A percentile compares a stretch with the other conserved stretches of the same genome.
Evolutionary conservation across 2,797 vertebrate genomes (phyloP).

Genomic region (Hypotaenidia philippensis): DNA sequence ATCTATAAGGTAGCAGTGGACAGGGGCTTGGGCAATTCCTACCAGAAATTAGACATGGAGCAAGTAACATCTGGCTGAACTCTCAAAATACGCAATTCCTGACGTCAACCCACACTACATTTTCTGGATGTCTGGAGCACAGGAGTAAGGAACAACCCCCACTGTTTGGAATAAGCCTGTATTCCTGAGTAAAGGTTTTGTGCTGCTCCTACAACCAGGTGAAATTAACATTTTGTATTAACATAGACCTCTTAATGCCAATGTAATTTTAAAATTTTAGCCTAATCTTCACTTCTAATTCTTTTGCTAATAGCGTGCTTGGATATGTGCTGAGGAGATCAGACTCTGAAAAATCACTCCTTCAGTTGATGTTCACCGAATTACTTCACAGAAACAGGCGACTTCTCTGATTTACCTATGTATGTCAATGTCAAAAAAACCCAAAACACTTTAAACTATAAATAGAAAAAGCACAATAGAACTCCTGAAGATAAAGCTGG

Average conservation of each 20-base stretch:
- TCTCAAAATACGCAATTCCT: neutral
- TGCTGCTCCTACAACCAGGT: neutral
- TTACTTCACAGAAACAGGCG: neutral
- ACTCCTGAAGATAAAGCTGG: neutral
- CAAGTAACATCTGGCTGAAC: neutral
- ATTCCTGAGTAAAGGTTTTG: neutral
- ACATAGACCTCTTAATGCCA: neutral
- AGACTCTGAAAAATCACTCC: neutral
- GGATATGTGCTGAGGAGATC: neutral
- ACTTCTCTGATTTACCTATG: neutral
- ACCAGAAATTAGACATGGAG: neutral
- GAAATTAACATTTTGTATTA: neutral
- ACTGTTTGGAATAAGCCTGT: neutral
- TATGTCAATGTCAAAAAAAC: neutral
- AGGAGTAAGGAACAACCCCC: neutral
- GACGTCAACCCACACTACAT: neutral
- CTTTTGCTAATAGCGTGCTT: neutral
- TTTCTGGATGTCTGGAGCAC: neutral
- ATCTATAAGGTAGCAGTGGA: neutral
- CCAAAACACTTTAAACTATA: neutral
- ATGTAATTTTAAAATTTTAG: neutral
- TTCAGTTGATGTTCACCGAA: neutral
- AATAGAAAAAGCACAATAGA: conserved; percentile 9
- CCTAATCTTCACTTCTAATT: neutral
- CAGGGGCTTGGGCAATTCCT: neutral